Conservation (phyloP, 2,797 vertebrate genomes). For the Petrocephalus schoutedeni region DNA sequence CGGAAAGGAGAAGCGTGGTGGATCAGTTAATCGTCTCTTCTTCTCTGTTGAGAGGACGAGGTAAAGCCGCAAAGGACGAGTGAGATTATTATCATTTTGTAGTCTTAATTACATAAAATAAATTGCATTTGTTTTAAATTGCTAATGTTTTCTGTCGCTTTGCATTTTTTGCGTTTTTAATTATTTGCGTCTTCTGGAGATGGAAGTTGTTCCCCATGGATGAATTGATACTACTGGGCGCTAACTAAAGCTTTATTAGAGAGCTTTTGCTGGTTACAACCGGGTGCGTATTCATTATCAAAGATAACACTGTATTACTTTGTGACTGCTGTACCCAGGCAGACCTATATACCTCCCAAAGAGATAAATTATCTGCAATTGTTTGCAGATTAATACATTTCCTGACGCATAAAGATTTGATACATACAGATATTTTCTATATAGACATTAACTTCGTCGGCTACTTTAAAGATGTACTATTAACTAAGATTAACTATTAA, state of each 20-base stretch:
- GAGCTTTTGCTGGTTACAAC: slow-evolving; percentile 1
- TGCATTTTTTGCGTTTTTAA: not conserved
- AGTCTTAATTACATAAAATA: not conserved
- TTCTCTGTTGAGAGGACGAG: not conserved
- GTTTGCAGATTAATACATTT: not conserved
- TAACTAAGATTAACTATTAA: no score
- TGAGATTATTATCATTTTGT: not conserved
- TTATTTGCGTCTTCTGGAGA: not conserved
- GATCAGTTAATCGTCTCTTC: not conserved
- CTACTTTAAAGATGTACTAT: not conserved
- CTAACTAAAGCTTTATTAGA: not conserved
- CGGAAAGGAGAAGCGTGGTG: slow-evolving; percentile 14
- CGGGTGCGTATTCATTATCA: slow-evolving; percentile 10
- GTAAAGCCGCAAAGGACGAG: not conserved
- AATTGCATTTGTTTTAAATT: not conserved
- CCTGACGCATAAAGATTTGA: not conserved
- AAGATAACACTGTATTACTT: slow-evolving; percentile 18
- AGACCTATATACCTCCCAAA: not conserved
- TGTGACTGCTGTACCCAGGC: not conserved
- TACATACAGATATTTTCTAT: not conserved
- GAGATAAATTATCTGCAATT: not conserved
- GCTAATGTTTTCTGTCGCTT: not conserved
- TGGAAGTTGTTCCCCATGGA: not conserved
- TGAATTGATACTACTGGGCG: not conserved
- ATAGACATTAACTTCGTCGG: not conserved